These are phyloP conservation scores for Steatocranus sp. DNA, from an alignment of 2,797 vertebrate genomes.

Conservation along the genomic window DNA sequence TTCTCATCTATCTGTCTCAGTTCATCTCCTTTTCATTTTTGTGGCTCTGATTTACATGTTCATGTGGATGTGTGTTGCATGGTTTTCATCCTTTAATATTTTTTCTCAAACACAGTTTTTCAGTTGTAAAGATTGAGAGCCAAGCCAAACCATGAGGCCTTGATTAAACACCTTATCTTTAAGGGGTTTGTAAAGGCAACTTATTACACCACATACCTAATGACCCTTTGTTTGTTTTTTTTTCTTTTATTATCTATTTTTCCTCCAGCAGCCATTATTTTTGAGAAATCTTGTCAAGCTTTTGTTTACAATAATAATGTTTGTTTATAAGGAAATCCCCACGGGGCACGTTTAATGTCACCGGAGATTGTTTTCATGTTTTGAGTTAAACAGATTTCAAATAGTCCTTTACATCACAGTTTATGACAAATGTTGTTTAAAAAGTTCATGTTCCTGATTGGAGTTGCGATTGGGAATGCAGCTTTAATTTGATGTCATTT, in stretches of 20 bases:
- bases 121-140: neutral
- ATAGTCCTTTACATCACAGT: neutral
- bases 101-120: neutral
- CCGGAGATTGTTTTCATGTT: neutral
- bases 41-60: neutral
- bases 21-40: neutral
- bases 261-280: neutral
- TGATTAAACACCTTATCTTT: constrained; percentile 14
- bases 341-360: neutral
- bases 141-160: neutral
- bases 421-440: neutral
- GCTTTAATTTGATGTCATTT: rapidly evolving
- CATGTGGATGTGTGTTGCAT: neutral
- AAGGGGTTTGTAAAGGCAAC: neutral
- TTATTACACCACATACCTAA: neutral
- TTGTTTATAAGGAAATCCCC: neutral
- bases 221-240: neutral
- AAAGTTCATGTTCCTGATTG: neutral
- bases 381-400: neutral
- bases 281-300: neutral
- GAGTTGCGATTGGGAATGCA: neutral
- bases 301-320: neutral
- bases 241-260: neutral
- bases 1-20: neutral
- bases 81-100: neutral